These are phyloP conservation scores for Hypercompe scribonia DNA, from an alignment of 2,888 invertebrate species.

Conservation along the genomic window DNA sequence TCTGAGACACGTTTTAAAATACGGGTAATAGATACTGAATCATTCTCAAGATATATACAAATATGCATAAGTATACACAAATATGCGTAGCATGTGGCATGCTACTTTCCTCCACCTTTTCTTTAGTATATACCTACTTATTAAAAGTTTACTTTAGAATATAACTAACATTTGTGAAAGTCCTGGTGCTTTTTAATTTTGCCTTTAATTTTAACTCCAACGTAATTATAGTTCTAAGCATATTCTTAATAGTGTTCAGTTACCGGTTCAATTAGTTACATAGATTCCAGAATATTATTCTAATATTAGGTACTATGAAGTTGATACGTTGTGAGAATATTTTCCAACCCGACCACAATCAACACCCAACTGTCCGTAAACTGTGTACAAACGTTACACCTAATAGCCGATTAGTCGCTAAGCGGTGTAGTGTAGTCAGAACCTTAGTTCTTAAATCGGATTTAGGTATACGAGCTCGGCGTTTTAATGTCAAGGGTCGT, in stretches of 20 bases:
- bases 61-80: too few species aligned
- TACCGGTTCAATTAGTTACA: background rate
- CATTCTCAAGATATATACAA: background rate
- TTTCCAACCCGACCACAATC: conserved; percentile 38
- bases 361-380: conserved; percentile 37
- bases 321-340: conserved; percentile 11
- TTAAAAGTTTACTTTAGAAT: background rate
- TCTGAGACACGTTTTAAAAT: too few species aligned
- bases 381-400: conserved; percentile 32
- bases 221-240: background rate
- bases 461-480: conserved; percentile 62
- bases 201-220: background rate
- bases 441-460: conserved; percentile 63
- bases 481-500: conserved; percentile 73
- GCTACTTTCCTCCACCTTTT: background rate
- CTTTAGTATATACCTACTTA: background rate
- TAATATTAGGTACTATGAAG: background rate
- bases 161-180: background rate
- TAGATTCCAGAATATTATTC: background rate
- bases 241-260: too few species aligned
- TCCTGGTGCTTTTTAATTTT: background rate
- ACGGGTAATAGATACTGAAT: background rate
- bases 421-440: conserved; percentile 39
- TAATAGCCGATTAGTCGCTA: conserved; percentile 43
- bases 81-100: too few species aligned